These are phyloP conservation scores for Gandaritis pyraliata DNA, from an alignment of 2,888 invertebrate genomes.

Conservation along the genomic window DNA sequence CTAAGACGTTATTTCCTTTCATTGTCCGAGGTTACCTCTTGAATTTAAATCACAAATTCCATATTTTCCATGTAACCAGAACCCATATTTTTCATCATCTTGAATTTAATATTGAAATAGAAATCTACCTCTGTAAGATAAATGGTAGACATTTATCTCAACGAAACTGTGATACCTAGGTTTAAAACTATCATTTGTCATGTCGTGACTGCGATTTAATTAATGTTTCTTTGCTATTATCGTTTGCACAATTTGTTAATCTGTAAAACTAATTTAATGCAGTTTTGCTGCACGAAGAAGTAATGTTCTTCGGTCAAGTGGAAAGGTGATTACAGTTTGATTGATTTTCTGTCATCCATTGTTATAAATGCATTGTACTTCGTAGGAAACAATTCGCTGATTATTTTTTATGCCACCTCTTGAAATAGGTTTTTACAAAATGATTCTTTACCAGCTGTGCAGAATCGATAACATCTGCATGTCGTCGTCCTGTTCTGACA, in stretches of 20 bases:
- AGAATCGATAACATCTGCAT: not conserved
- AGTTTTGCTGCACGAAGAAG: slow-evolving; percentile 15
- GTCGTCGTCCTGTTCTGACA: not conserved
- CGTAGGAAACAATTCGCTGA: too few relatives aligned
- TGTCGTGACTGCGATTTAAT: slow-evolving; percentile 9
- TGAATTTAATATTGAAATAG: slow-evolving; percentile 13
- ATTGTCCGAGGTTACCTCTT: slow-evolving; percentile 28
- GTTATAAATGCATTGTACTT: not conserved
- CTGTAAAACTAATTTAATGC: slow-evolving; percentile 5
- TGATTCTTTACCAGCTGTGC: not conserved
- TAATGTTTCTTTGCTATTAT: slow-evolving; percentile 5
- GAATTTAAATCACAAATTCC: slow-evolving; percentile 34
- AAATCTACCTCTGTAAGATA: not conserved
- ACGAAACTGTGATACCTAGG: not conserved
- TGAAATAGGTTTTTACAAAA: too few relatives aligned
- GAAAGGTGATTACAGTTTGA: slow-evolving; percentile 10
- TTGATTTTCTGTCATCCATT: slow-evolving; percentile 4
- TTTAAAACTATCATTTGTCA: not conserved
- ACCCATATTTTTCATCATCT: slow-evolving; percentile 5
- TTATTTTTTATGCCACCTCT: too few relatives aligned
- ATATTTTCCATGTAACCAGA: slow-evolving; percentile 1
- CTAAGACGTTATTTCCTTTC: slow-evolving; percentile 20
- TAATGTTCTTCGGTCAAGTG: slow-evolving; percentile 2
- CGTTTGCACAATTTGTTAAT: slow-evolving; percentile 17
- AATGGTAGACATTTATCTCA: not conserved